These are phyloP conservation scores for Drosophila busckii DNA, from an alignment of 1,140 invertebrate genomes.

Conservation along the genomic window DNA sequence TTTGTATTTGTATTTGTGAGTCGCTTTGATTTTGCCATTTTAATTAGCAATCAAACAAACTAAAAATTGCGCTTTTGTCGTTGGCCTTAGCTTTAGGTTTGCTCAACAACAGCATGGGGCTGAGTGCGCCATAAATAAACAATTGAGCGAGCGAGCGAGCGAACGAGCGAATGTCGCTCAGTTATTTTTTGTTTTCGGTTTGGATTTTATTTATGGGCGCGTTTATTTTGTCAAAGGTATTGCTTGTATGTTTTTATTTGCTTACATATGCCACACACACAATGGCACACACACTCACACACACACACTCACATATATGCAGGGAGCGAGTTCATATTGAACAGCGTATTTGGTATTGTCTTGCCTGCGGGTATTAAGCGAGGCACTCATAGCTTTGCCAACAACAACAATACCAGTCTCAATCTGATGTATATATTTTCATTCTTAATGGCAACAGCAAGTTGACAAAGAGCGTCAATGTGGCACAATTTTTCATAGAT, in stretches of 20 bases:
- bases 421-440: slow-evolving; percentile 5
- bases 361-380: slow-evolving; percentile 23
- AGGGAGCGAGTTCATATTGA: slow-evolving; percentile 13
- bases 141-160: too few species aligned
- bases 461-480: too few species aligned
- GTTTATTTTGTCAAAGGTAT: slow-evolving; percentile 45
- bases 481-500: too few species aligned
- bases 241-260: slow-evolving; percentile 36
- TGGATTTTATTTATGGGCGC: slow-evolving; percentile 46
- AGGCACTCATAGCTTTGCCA: slow-evolving; percentile 13
- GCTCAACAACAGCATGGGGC: slow-evolving; percentile 17
- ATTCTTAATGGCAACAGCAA: too few species aligned
- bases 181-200: too few species aligned
- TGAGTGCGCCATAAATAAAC: slow-evolving; percentile 48
- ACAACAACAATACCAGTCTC: slow-evolving; percentile 24
- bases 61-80: slow-evolving; percentile 9
- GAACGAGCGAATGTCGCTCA: too few species aligned
- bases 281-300: background rate
- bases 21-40: slow-evolving; percentile 63
- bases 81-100: slow-evolving; percentile 8
- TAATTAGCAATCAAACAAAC: slow-evolving; percentile 68
- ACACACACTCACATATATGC: background rate
- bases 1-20: slow-evolving; percentile 12
- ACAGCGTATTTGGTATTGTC: slow-evolving; percentile 39
- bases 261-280: slow-evolving; percentile 38